phyloP scores from a whole-genome alignment of 2,888 invertebrate genomes.

The Lasioglossum zephyrum region DNA sequence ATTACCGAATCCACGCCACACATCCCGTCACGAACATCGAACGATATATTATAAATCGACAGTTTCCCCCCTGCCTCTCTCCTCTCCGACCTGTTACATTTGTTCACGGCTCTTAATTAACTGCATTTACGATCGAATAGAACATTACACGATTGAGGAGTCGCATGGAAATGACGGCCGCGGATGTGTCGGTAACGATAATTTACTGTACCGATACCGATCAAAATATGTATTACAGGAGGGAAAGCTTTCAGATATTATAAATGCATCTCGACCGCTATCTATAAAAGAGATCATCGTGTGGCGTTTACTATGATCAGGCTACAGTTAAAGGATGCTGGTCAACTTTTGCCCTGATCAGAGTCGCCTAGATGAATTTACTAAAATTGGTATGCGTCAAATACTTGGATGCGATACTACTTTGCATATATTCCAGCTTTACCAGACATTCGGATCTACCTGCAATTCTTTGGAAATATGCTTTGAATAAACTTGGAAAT shows the following conservation, averaged over 20 bases:
- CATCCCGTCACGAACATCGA: constrained; percentile 13
- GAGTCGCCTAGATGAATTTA: too few relatives aligned
- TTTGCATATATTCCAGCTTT: background rate
- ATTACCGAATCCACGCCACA: constrained; percentile 38
- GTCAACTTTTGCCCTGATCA: background rate
- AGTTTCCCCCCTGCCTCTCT: background rate
- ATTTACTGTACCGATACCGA: constrained; percentile 3
- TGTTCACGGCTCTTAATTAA: constrained; percentile 45
- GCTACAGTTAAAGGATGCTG: background rate
- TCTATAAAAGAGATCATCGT: background rate
- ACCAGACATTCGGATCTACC: background rate
- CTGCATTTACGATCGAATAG: constrained; percentile 27
- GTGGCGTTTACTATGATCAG: background rate
- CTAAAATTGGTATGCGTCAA: too few relatives aligned
- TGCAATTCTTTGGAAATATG: background rate
- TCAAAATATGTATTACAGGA: background rate
- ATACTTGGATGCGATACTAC: background rate
- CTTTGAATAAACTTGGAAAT: background rate
- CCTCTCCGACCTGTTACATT: constrained; percentile 19
- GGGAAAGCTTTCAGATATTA: background rate
- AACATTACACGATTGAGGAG: constrained; percentile 33
- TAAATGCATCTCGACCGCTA: background rate
- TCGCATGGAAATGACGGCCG: constrained; percentile 23
- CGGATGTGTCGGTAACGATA: constrained; percentile 4
- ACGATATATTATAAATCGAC: constrained; percentile 34